Conservation (phyloP, 2,888 invertebrate genomes). For the Galerucella nymphaeae region DNA sequence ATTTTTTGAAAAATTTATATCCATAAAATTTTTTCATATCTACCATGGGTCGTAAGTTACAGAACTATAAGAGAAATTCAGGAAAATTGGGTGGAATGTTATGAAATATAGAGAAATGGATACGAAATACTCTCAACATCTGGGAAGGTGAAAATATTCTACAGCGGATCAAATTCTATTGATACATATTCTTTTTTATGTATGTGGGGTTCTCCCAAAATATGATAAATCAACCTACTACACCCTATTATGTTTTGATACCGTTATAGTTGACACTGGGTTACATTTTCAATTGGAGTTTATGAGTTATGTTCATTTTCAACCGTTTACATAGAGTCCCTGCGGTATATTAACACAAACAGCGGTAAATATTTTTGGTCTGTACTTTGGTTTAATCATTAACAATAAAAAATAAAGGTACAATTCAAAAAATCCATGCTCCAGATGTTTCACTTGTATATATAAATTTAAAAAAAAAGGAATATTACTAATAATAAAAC, state of each 20-base stretch:
- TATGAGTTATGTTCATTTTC: slow-evolving; percentile 36
- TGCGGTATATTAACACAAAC: slow-evolving; percentile 56
- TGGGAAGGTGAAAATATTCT: too few relatives aligned
- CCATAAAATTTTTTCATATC: too few relatives aligned
- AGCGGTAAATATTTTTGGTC: slow-evolving; percentile 58
- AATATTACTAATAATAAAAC: slow-evolving; percentile 46
- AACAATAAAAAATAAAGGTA: slow-evolving; percentile 66
- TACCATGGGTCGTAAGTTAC: too few relatives aligned
- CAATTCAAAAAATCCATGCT: slow-evolving; percentile 63
- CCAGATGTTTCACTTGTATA: slow-evolving; percentile 47
- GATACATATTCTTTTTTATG: too few relatives aligned
- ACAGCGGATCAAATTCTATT: too few relatives aligned
- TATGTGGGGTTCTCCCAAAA: too few relatives aligned
- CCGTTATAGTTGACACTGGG: neutral
- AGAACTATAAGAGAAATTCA: too few relatives aligned
- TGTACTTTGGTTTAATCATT: slow-evolving; percentile 66
- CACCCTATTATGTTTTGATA: neutral
- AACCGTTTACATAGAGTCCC: slow-evolving; percentile 48
- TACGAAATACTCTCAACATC: too few relatives aligned
- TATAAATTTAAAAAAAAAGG: slow-evolving; percentile 57
- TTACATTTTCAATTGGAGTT: neutral
- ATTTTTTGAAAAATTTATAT: too few relatives aligned
- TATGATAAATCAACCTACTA: too few relatives aligned
- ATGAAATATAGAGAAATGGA: too few relatives aligned
- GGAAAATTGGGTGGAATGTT: too few relatives aligned